phyloP scores from a whole-genome alignment of 2,797 vertebrate genomes.

The Microctenopoma steveboyesi region DNA sequence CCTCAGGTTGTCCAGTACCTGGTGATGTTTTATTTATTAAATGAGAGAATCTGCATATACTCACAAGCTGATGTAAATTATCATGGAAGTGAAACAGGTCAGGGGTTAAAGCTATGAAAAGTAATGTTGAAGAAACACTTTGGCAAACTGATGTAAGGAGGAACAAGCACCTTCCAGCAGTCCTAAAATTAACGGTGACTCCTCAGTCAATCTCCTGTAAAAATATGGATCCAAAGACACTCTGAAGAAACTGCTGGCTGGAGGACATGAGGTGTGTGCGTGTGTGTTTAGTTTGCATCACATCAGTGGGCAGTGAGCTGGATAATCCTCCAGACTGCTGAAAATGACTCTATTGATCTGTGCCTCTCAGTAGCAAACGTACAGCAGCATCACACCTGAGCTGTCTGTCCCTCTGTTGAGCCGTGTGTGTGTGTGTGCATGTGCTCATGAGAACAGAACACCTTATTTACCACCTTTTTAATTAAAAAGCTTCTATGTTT shows the following conservation, averaged over 20 bases:
- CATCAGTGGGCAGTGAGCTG: slow-evolving; percentile 65
- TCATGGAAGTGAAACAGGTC: not conserved
- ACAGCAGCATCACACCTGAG: slow-evolving; percentile 33
- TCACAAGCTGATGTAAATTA: not conserved
- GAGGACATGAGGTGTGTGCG: slow-evolving; percentile 23
- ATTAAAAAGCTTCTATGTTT: not conserved
- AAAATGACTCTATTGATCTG: slow-evolving; percentile 79
- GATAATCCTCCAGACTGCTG: slow-evolving; percentile 76
- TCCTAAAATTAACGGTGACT: slow-evolving; percentile 36
- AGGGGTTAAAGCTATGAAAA: slow-evolving; percentile 3
- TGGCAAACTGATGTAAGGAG: not conserved
- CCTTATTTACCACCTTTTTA: not conserved
- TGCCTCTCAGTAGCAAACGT: slow-evolving; percentile 54
- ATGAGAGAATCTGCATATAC: not conserved
- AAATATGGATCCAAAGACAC: slow-evolving; percentile 57
- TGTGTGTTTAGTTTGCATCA: slow-evolving; percentile 53
- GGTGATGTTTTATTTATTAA: not conserved
- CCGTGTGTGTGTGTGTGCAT: not conserved
- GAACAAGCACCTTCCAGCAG: slow-evolving; percentile 13
- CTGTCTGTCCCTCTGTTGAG: slow-evolving; percentile 27
- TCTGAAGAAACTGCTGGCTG: slow-evolving; percentile 26
- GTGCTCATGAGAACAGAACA: not conserved
- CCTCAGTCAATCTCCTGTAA: slow-evolving; percentile 44
- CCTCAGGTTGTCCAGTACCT: not conserved
- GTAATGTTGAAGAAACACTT: not conserved